phyloP scores from a whole-genome alignment of 2,888 invertebrate genomes.

The Onchidella celtica region DNA sequence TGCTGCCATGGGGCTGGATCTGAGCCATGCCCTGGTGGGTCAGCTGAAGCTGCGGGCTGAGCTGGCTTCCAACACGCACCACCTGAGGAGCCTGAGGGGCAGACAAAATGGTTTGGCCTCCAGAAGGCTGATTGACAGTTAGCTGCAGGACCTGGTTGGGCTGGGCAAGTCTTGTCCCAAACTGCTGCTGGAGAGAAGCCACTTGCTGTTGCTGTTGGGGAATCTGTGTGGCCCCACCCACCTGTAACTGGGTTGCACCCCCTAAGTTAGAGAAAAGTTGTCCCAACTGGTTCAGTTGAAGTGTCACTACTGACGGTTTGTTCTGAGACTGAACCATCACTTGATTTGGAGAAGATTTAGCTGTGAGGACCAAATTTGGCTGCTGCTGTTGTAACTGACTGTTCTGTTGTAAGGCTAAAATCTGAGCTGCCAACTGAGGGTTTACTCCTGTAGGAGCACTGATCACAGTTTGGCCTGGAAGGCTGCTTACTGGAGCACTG shows the following conservation, averaged over 20 bases:
- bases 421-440: conserved; percentile 44
- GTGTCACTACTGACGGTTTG: conserved; percentile 22
- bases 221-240: background rate
- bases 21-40: conserved; percentile 28
- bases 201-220: conserved; percentile 2
- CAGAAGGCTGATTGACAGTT: background rate
- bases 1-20: conserved; percentile 22
- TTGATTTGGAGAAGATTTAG: conserved; percentile 19
- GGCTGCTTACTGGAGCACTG: background rate
- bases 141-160: conserved; percentile 21
- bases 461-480: background rate
- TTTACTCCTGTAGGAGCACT: background rate
- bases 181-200: conserved; percentile 36
- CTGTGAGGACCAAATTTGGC: conserved; percentile 16
- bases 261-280: conserved; percentile 30
- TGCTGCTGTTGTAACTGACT: conserved; percentile 16
- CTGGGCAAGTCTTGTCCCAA: conserved; percentile 18
- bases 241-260: conserved; percentile 30
- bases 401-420: conserved; percentile 40
- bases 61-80: conserved; percentile 3
- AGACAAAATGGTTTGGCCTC: conserved; percentile 10
- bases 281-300: conserved; percentile 40
- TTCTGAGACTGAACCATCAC: conserved; percentile 8
- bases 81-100: conserved; percentile 34
- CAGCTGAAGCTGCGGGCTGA: conserved; percentile 30